Evolutionary conservation across 2,888 invertebrate genomes (phyloP).

Genomic region (Yponomeuta sedellus): DNA sequence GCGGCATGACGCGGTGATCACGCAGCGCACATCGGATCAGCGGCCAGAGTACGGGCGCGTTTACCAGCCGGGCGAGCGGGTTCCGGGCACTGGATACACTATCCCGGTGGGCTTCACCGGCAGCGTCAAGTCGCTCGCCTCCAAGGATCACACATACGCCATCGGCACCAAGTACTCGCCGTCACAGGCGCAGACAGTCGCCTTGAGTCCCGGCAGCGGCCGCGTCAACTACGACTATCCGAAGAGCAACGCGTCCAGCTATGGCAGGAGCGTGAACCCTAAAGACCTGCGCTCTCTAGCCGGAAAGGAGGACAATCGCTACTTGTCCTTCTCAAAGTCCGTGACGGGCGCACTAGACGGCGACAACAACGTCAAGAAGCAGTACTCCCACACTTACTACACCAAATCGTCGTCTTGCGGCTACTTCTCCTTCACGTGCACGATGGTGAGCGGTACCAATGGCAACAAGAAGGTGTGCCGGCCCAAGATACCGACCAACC

Average conservation of each 20-base stretch:
- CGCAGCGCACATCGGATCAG: conserved; percentile 71
- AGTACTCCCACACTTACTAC: conserved; percentile 86
- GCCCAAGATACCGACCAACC: conserved; percentile 85
- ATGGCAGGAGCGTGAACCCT: conserved; percentile 45
- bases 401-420: conserved; percentile 92
- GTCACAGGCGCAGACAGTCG: conserved; percentile 82
- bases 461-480: conserved; percentile 88
- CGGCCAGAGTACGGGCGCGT: conserved; percentile 73
- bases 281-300: conserved; percentile 57
- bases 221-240: conserved; percentile 55
- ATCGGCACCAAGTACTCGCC: conserved; percentile 75
- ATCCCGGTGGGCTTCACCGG: conserved; percentile 82
- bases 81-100: conserved; percentile 81
- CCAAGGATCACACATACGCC: conserved; percentile 75
- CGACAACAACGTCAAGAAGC: conserved; percentile 80
- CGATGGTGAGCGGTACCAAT: conserved; percentile 85
- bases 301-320: conserved; percentile 76
- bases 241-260: conserved; percentile 28
- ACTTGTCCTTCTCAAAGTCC: conserved; percentile 87
- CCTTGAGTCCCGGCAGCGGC: conserved; percentile 67
- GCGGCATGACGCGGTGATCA: conserved; percentile 77
- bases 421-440: conserved; percentile 90
- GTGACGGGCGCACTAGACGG: conserved; percentile 83
- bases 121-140: conserved; percentile 80
- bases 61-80: conserved; percentile 79